These are phyloP conservation scores for Ptychodera flava DNA, from an alignment of 35 echinoderm and acorn worm species.

Conservation along the genomic window DNA sequence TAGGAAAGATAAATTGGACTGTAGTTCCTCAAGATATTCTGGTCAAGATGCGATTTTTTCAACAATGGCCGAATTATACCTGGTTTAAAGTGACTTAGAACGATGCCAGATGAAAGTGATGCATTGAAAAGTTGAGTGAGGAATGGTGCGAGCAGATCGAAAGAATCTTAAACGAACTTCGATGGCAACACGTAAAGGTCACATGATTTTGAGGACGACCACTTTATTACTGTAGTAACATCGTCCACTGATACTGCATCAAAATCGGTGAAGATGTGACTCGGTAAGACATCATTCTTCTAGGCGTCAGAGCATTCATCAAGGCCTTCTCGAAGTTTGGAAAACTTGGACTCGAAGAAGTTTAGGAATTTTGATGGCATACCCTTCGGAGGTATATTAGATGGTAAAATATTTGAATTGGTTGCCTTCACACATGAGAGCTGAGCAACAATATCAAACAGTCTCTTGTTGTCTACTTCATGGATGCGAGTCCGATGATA, in stretches of 20 bases:
- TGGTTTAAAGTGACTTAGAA: conserved; percentile 15
- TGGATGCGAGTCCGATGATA: not conserved
- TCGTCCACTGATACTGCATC: not conserved
- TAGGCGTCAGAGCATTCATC: not conserved
- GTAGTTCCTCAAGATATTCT: conserved; percentile 24
- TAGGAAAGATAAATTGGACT: conserved; percentile 47
- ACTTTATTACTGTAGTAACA: not conserved
- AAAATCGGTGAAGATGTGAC: not conserved
- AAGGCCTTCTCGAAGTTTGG: not conserved
- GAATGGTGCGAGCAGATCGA: conserved; percentile 14
- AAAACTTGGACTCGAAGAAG: not conserved
- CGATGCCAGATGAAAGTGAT: conserved; percentile 25
- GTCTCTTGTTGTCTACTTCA: not conserved
- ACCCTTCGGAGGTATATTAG: not conserved
- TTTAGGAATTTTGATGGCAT: not conserved
- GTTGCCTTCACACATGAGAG: not conserved
- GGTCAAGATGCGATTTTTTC: conserved; percentile 30
- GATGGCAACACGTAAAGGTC: conserved; percentile 19
- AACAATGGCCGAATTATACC: conserved; percentile 31
- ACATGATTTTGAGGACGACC: conserved; percentile 18
- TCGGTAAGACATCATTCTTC: not conserved
- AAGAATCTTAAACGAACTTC: conserved; percentile 20
- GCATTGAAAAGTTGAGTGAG: conserved; percentile 20
- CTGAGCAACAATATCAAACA: not conserved
- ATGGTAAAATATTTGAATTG: not conserved